Conservation (phyloP, 2,113 vertebrate genomes). For the Gobius niger region DNA sequence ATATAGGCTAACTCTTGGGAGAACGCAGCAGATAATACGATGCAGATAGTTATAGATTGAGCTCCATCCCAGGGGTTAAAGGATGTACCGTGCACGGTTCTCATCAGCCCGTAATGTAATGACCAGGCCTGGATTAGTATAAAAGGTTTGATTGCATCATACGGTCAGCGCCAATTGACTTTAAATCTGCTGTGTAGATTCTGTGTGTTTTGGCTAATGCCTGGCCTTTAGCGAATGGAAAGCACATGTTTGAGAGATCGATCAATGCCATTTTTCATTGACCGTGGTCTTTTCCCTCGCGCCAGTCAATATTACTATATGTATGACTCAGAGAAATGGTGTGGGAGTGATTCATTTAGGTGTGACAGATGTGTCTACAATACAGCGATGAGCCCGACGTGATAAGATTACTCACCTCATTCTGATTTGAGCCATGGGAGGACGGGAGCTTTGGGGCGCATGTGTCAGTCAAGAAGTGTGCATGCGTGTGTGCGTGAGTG, state of each 20-base stretch:
- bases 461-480: constrained; percentile 28
- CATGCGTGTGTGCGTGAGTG: constrained; percentile 21
- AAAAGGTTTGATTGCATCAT: constrained; percentile 39
- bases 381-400: constrained; percentile 33
- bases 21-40: constrained; percentile 41
- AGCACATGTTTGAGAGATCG: constrained; percentile 45
- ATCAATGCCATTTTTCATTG: constrained; percentile 48
- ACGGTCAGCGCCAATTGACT: constrained; percentile 32
- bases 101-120: constrained; percentile 55
- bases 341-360: constrained; percentile 62
- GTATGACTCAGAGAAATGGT: constrained; percentile 64
- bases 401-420: constrained; percentile 65
- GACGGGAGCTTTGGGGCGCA: constrained; percentile 24
- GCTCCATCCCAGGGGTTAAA: constrained; percentile 29
- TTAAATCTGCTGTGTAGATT: constrained; percentile 36
- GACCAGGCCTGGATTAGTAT: constrained; percentile 46
- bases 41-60: constrained; percentile 29
- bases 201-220: constrained; percentile 25
- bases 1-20: constrained; percentile 45
- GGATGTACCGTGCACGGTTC: constrained; percentile 38
- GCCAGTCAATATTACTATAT: constrained; percentile 33
- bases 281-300: constrained; percentile 9
- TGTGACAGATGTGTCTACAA: constrained; percentile 64
- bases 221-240: constrained; percentile 32
- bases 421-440: constrained; percentile 43